Conservation (phyloP, 2,113 vertebrate species). For the Eublepharis macularius region DNA sequence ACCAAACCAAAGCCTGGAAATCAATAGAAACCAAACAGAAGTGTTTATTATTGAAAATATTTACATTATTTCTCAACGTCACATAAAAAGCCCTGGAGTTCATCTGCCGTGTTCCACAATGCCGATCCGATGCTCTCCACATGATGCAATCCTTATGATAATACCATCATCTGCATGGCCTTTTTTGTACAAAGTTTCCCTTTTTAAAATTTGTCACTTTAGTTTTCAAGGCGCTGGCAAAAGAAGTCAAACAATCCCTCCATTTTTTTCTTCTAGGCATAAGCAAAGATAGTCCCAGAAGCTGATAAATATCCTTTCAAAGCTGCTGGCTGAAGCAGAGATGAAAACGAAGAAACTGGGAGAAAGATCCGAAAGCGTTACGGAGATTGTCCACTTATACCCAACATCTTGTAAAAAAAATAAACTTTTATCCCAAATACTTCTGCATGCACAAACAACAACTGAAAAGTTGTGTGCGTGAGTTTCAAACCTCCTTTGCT, state of each 20-base stretch:
- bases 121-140: conserved; percentile 41
- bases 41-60: conserved; percentile 75
- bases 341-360: conserved; percentile 22
- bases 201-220: conserved; percentile 8
- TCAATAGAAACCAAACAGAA: conserved; percentile 67
- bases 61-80: conserved; percentile 66
- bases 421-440: neutral
- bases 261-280: conserved; percentile 30
- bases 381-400: conserved; percentile 5
- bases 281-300: conserved; percentile 23
- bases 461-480: neutral
- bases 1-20: conserved; percentile 17
- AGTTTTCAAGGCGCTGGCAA: conserved; percentile 14
- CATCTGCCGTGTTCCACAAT: conserved; percentile 51
- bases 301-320: conserved; percentile 6
- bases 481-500: neutral
- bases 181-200: conserved; percentile 52
- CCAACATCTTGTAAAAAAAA: neutral
- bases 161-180: neutral
- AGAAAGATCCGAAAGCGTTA: conserved; percentile 15
- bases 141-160: conserved; percentile 25
- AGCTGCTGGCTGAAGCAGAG: conserved; percentile 19
- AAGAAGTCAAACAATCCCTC: neutral
- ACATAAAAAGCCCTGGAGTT: conserved; percentile 68
- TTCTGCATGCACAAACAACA: neutral